A percentile compares a stretch with the other conserved stretches of the same genome.
Evolutionary conservation across 2,888 invertebrate genomes (phyloP).

Genomic region (Drosophila ochracea): DNA sequence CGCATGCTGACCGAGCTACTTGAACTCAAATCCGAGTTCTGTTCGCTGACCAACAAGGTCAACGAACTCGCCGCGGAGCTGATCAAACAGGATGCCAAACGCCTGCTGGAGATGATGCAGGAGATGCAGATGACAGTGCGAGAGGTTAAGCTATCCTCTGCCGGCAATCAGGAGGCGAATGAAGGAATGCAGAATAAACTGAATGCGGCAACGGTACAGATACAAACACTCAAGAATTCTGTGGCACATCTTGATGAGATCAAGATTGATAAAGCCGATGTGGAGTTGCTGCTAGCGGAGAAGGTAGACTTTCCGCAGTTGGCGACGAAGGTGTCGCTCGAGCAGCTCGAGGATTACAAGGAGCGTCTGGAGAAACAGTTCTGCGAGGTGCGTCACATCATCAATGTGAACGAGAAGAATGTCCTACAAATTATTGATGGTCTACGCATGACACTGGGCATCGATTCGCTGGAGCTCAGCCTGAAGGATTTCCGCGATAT

Average conservation of each 20-base stretch:
- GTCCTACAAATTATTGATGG: slow-evolving; percentile 87
- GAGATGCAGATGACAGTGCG: slow-evolving; percentile 67
- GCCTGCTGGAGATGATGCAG: slow-evolving; percentile 52
- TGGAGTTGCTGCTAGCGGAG: slow-evolving; percentile 90
- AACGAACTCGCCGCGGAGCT: slow-evolving; percentile 75
- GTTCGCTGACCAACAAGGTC: slow-evolving; percentile 76
- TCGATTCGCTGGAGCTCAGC: slow-evolving; percentile 87
- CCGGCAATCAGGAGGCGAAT: slow-evolving; percentile 52
- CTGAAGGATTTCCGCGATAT: slow-evolving; percentile 89
- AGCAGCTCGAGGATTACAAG: slow-evolving; percentile 88
- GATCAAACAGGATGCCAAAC: slow-evolving; percentile 72
- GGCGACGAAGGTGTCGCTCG: slow-evolving; percentile 90
- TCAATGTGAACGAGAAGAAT: slow-evolving; percentile 76
- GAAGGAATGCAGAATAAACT: slow-evolving; percentile 43
- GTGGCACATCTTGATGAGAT: slow-evolving; percentile 86
- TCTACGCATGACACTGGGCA: slow-evolving; percentile 88
- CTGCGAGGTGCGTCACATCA: slow-evolving; percentile 70
- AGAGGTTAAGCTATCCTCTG: slow-evolving; percentile 52
- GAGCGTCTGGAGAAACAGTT: slow-evolving; percentile 78
- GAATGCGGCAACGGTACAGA: slow-evolving; percentile 28
- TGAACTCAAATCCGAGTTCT: slow-evolving; percentile 78
- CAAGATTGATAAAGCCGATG: slow-evolving; percentile 90
- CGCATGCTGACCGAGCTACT: slow-evolving; percentile 76
- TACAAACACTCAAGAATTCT: slow-evolving; percentile 47
- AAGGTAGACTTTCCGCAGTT: slow-evolving; percentile 90